A percentile compares a stretch with the other conserved stretches of the same genome.
Evolutionary conservation across 2,113 vertebrate species (phyloP).

Genomic region (Callipepla squamata): DNA sequence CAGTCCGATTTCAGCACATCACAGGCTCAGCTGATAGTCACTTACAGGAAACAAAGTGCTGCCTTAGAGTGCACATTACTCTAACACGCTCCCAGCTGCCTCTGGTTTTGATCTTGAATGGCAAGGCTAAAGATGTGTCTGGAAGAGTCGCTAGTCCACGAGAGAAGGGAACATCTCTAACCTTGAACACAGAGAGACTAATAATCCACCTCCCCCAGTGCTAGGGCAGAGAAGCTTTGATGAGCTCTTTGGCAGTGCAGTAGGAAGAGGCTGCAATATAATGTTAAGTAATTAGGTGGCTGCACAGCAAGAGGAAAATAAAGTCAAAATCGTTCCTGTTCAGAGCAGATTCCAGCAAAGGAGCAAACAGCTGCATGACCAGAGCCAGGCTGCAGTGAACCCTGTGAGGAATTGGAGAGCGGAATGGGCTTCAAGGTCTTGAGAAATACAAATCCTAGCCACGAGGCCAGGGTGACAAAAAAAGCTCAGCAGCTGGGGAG

Average conservation of each 20-base stretch:
- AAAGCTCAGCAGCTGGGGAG: not conserved
- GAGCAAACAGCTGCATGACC: not conserved
- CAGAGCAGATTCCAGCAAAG: not conserved
- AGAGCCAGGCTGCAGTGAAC: not conserved
- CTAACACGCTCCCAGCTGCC: not conserved
- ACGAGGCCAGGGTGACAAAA: not conserved
- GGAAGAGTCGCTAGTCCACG: not conserved
- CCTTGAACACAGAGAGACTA: slow-evolving; percentile 45
- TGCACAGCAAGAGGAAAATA: slow-evolving; percentile 7
- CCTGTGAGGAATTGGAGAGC: rapidly evolving
- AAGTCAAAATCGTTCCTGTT: not conserved
- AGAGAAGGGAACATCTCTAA: slow-evolving; percentile 31
- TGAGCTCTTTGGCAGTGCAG: slow-evolving; percentile 27
- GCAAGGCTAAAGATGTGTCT: slow-evolving; percentile 21
- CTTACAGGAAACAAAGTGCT: not conserved
- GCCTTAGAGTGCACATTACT: not conserved
- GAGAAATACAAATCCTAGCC: slow-evolving; percentile 1
- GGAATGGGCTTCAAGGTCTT: not conserved
- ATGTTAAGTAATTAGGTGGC: slow-evolving; percentile 57
- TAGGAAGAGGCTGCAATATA: slow-evolving; percentile 34
- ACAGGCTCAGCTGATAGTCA: not conserved
- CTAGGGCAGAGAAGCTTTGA: slow-evolving; percentile 10
- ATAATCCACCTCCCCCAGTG: not conserved
- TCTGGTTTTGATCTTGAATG: not conserved
- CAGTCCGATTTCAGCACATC: not conserved